phyloP scores from a whole-genome alignment of 2,888 invertebrate species.

The Pasiphila rectangulata region DNA sequence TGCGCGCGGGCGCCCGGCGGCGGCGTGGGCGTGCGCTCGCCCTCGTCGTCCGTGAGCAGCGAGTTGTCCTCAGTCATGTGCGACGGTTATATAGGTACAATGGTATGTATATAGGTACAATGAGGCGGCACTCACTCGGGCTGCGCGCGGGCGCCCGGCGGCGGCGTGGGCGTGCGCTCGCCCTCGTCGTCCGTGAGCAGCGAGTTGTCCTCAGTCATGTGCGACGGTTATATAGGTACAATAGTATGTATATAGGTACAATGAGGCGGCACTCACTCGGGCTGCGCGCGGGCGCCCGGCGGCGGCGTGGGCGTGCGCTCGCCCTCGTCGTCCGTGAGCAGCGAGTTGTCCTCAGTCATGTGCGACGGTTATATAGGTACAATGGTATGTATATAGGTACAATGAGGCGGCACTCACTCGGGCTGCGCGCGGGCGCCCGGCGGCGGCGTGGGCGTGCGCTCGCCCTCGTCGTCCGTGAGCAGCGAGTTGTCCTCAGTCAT shows the following conservation, averaged over 20 bases:
- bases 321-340: slow-evolving; percentile 62
- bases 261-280: slow-evolving; percentile 50
- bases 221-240: too few relatives aligned
- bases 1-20: slow-evolving; percentile 46
- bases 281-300: slow-evolving; percentile 42
- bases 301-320: slow-evolving; percentile 55
- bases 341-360: slow-evolving; percentile 59
- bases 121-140: slow-evolving; percentile 53
- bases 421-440: slow-evolving; percentile 46
- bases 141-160: slow-evolving; percentile 43
- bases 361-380: too few relatives aligned
- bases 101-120: too few relatives aligned
- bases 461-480: slow-evolving; percentile 61
- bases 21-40: slow-evolving; percentile 51
- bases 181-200: slow-evolving; percentile 62
- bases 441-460: slow-evolving; percentile 53
- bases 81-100: too few relatives aligned
- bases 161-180: slow-evolving; percentile 51
- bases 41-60: slow-evolving; percentile 61
- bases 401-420: slow-evolving; percentile 46
- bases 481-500: slow-evolving; percentile 63
- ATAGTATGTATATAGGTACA: too few relatives aligned
- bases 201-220: slow-evolving; percentile 61
- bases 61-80: slow-evolving; percentile 63
- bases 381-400: too few relatives aligned